A percentile compares a stretch with the other conserved stretches of the same genome.
These are phyloP conservation scores for Lampropteryx suffumata DNA, from an alignment of 2,888 invertebrate species.

Conservation along the genomic window DNA sequence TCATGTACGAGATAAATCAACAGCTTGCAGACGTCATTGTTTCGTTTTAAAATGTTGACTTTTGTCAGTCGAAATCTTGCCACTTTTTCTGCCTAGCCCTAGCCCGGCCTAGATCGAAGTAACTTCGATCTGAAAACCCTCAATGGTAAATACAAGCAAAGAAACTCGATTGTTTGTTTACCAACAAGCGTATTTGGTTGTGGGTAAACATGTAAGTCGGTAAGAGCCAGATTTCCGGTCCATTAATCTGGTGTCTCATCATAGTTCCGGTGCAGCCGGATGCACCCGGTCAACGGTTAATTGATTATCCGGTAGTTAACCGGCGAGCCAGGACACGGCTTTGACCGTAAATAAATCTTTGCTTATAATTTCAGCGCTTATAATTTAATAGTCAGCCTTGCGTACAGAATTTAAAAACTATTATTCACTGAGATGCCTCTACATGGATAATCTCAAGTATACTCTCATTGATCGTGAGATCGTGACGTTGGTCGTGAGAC, in stretches of 20 bases:
- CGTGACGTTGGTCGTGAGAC: no score
- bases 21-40: no score
- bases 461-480: no score
- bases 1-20: no score
- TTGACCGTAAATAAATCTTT: conserved; percentile 26
- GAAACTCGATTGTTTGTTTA: not conserved
- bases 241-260: conserved; percentile 71
- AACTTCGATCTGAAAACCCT: no score
- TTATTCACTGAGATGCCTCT: no score
- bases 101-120: no score
- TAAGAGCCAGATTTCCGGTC: conserved; percentile 60
- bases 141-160: not conserved
- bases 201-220: conserved; percentile 30
- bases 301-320: conserved; percentile 74
- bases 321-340: conserved; percentile 38
- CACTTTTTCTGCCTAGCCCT: no score
- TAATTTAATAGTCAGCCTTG: conserved; percentile 11
- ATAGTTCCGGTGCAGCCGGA: conserved; percentile 72
- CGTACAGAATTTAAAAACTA: no score
- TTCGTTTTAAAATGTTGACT: no score
- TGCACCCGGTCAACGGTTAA: conserved; percentile 76
- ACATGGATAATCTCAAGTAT: no score
- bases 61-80: no score
- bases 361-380: conserved; percentile 21
- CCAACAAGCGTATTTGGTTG: conserved; percentile 4